Evolutionary conservation across 1,140 invertebrate species (phyloP), one percentile per base, ranked within the genome.

Genomic region (Portunus trituberculatus): DNA sequence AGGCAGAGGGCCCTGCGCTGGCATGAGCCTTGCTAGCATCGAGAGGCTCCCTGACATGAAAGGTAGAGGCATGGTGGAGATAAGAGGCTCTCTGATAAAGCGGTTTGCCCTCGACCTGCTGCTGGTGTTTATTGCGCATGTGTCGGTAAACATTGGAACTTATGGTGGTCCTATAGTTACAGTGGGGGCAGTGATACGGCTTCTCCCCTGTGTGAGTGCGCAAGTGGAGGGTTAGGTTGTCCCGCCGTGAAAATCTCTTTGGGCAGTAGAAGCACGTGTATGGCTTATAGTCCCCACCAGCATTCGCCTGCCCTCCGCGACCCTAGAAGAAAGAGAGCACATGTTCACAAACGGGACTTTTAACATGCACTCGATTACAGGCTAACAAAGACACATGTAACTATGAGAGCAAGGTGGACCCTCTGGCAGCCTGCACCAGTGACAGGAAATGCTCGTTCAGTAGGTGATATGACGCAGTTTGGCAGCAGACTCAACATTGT

Each of bases 121-220:
- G 94, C 29, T 95, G 94, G 59, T 95, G 95, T 84, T 93, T 93
- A 39, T 93, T 93, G 46, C 95, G 95, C 87, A 95, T 93, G 87
- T 95, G 95, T 32, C 95, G 91, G 86, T 95, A 95, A 45, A 95
- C 92, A 29, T 95, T 95, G 28, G 95, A 95, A 95, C 95, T 95
- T 90, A 93, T 95, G 59, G 95, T 93, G 59, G 95, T 95, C 92
- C 95, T 89, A 95, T 95, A 95, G 59, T 95, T 76, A 95, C 98
- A 98, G 96, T 98, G 98, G 96, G 98, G 97, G 96, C 98, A 98
- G 25, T 97, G 97, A 96, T 98, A 98, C 0, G 98, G 98, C 97
- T 98, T 96, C 98, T 99, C 99, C 95, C 99, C 98, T 52, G 99
- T 99, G 97, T 99, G 99, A 1, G 97, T 96, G 25, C 98, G 97